Conservation (phyloP, 2,888 invertebrate genomes). For the Heteromyza rotundicornis region DNA sequence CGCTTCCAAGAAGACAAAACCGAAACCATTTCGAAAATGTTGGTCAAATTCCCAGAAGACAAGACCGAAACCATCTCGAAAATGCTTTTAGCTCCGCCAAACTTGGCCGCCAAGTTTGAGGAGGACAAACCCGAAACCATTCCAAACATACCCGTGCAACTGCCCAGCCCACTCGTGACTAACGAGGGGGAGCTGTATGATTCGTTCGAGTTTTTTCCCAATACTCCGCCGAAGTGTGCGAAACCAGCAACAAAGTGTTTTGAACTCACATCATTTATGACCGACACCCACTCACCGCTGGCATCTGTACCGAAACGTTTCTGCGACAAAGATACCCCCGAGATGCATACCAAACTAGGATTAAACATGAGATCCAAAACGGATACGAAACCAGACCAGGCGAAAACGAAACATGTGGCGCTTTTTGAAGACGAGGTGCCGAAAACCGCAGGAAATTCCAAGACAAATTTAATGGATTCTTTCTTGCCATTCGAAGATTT, state of each 20-base stretch:
- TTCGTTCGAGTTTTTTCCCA: conserved; percentile 45
- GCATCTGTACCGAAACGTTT: conserved; percentile 30
- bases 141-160: conserved; percentile 27
- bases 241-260: too few species aligned
- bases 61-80: conserved; percentile 55
- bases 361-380: not conserved
- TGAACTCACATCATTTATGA: too few species aligned
- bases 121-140: conserved; percentile 40
- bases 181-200: conserved; percentile 41
- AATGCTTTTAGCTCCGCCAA: conserved; percentile 32
- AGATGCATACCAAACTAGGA: conserved; percentile 25
- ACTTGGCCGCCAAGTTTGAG: conserved; percentile 29
- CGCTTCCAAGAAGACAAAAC: conserved; percentile 57
- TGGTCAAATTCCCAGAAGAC: conserved; percentile 47
- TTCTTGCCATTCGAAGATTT: conserved; percentile 30
- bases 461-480: conserved; percentile 20
- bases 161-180: too few species aligned
- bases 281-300: conserved; percentile 25
- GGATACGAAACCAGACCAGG: too few species aligned
- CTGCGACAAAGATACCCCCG: conserved; percentile 40
- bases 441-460: too few species aligned
- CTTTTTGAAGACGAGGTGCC: too few species aligned
- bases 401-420: too few species aligned
- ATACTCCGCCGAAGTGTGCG: conserved; percentile 47
- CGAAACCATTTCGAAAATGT: conserved; percentile 40